Conservation (phyloP, 2,113 vertebrate species). For the Chaetodon auriga region DNA sequence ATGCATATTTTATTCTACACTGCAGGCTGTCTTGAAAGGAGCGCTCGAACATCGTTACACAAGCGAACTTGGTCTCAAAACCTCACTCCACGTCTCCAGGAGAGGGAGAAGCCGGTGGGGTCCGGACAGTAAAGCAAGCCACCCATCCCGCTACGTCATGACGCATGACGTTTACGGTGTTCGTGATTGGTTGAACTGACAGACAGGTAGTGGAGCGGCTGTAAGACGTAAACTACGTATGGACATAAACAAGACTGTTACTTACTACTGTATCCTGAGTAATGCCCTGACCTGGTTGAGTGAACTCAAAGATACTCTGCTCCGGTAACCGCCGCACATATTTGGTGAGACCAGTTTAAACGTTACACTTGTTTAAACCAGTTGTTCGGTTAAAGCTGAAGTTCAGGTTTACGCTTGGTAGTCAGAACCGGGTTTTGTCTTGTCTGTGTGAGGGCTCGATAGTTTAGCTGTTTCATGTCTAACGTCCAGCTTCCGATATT, state of each 20-base stretch:
- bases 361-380: not conserved
- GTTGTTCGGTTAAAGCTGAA: not conserved
- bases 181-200: constrained; percentile 56
- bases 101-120: not conserved
- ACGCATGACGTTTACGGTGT: not conserved
- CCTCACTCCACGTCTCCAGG: no score
- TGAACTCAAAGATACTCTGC: not conserved
- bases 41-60: not conserved
- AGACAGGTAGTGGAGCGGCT: not conserved
- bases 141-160: constrained; percentile 7
- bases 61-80: not conserved
- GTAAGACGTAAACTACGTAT: not conserved
- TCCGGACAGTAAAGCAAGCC: not conserved
- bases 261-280: not conserved
- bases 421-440: not conserved
- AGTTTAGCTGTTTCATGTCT: not conserved
- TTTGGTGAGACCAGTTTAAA: constrained; percentile 1
- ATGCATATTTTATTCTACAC: not conserved
- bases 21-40: not conserved
- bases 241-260: constrained; percentile 38
- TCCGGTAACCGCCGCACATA: not conserved
- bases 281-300: not conserved
- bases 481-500: not conserved
- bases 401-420: not conserved
- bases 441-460: not conserved